Evolutionary conservation across 2,888 invertebrate species (phyloP), one percentile per base, ranked within the genome.

Genomic region (Scotopteryx bipunctaria): DNA sequence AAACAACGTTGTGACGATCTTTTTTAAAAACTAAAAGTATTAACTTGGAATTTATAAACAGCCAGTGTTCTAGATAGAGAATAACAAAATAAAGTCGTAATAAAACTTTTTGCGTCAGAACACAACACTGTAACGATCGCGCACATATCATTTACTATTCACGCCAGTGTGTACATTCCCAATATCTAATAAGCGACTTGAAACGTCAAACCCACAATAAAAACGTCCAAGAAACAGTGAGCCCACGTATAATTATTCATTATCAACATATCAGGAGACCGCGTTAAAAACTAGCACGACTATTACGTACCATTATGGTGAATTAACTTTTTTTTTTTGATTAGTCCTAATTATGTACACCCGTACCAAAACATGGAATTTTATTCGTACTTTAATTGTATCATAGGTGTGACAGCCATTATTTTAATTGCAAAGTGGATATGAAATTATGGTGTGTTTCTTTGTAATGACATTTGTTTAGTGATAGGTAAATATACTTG

Each of bases 381-480:
- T 88, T 85, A 66, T 84, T 76, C 76, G 73, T 72, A 69, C 76
- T 69, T 69, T 87, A 89, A 89, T 88, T 87, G 88, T 88, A 80
- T 85, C 73, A 81, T 86, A 89, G 89, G 89, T 89, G 89, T 87
- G 89, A 90, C 89, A 70, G 76, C 82, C 77, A 90, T 90, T 90
- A 90, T 86, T 86, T 88, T 90, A 90, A 90, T 90, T 87, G 88
- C 81, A 62, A 81, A 78, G 72, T 69, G 67, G 73, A 73, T 79
- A 78, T 84, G 85, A 33, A 23, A 88, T 86, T 83, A 81, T 67
- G 61, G 77, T 76, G 71, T 79, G 71, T 83, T 83, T 85, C 77
- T 78, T 82, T 83, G 67, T 77, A 71, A 75, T 76, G 64, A 67
- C 44, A 46, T 49, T 52, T 52, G 55, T 56, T 47, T 59, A 43